Conservation (phyloP, 2,113 vertebrate genomes). For the Tretioscincus oriximinensis region DNA sequence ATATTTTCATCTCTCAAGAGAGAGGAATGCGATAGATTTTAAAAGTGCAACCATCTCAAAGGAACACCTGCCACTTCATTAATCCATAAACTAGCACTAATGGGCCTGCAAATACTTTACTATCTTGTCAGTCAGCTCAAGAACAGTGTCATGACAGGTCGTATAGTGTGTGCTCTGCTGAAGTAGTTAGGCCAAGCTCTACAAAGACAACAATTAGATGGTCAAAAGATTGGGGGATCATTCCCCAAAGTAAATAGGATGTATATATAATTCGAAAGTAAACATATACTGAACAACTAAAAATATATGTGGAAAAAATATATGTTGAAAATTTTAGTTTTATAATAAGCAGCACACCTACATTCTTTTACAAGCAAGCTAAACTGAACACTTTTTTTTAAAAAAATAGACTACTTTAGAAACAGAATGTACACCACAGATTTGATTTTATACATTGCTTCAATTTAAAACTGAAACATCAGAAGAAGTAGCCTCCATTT, state of each 20-base stretch:
- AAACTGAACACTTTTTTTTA: neutral
- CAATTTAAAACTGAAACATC: slow-evolving; percentile 18
- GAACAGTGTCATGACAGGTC: slow-evolving; percentile 1
- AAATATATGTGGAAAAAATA: neutral
- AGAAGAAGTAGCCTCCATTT: slow-evolving; percentile 42
- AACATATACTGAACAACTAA: slow-evolving; percentile 2
- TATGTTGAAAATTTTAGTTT: neutral
- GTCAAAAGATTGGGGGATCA: neutral
- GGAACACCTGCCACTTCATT: slow-evolving; percentile 20
- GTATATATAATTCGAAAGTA: neutral
- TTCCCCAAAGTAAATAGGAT: neutral
- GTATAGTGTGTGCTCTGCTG: neutral
- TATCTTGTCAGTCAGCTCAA: neutral
- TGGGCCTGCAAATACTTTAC: slow-evolving; percentile 1
- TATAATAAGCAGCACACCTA: neutral
- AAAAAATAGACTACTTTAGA: neutral
- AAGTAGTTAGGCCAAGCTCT: neutral
- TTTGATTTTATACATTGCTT: slow-evolving; percentile 34
- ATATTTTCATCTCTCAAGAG: neutral
- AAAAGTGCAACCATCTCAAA: slow-evolving; percentile 16
- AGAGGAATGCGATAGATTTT: neutral
- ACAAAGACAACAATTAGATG: neutral
- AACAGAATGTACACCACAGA: neutral
- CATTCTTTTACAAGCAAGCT: neutral
- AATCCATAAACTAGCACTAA: slow-evolving; percentile 31